phyloP scores from a whole-genome alignment of 2,888 invertebrate species.

The Temnothorax rugatulus region DNA sequence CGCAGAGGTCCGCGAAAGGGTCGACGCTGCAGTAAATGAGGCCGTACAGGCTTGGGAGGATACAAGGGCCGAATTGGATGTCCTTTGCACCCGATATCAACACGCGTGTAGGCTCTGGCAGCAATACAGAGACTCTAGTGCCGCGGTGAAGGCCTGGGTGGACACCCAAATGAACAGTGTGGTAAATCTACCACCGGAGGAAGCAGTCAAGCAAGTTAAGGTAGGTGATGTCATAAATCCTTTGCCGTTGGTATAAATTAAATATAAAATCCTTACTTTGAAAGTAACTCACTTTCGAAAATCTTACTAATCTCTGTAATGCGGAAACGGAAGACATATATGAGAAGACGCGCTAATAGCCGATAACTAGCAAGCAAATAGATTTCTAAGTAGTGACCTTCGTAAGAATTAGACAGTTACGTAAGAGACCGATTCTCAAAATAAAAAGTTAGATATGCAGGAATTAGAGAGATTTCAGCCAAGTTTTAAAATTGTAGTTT shows the following conservation, averaged over 20 bases:
- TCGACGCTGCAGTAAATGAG: constrained; percentile 92
- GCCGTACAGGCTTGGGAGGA: constrained; percentile 93
- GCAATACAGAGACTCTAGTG: constrained; percentile 93
- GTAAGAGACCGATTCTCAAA: neutral
- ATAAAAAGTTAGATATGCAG: neutral
- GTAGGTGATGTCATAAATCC: constrained; percentile 86
- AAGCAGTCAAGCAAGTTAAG: constrained; percentile 91
- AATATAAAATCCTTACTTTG: neutral
- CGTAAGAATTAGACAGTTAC: constrained; percentile 4
- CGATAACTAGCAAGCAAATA: constrained; percentile 13
- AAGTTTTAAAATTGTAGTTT: neutral
- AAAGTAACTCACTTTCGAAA: constrained; percentile 18
- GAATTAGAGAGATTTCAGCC: neutral
- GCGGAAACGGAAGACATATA: neutral
- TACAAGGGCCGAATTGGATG: constrained; percentile 92
- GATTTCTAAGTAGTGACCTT: neutral
- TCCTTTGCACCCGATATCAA: constrained; percentile 93
- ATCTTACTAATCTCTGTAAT: neutral
- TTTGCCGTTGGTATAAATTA: neutral
- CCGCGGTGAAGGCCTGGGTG: constrained; percentile 91
- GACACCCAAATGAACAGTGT: constrained; percentile 92
- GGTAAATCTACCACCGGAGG: constrained; percentile 90
- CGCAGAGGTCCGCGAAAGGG: constrained; percentile 91
- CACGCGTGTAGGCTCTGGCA: constrained; percentile 94
- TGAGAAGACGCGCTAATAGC: constrained; percentile 8